Evolutionary conservation across 2,113 vertebrate genomes (phyloP).

Genomic region (Notarius lentiginosus): DNA sequence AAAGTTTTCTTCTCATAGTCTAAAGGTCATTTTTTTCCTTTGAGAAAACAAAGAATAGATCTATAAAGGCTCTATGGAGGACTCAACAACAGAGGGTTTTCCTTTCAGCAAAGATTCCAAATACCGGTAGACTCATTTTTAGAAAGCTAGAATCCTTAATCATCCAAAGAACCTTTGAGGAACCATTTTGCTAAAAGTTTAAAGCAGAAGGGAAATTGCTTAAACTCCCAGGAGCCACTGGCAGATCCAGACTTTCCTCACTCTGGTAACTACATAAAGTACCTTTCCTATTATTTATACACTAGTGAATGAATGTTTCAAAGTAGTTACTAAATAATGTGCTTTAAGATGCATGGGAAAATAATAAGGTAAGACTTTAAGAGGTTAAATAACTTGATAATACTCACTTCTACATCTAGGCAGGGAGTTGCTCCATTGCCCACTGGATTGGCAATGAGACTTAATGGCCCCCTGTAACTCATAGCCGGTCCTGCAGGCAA

Average conservation of each 20-base stretch:
- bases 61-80: not conserved
- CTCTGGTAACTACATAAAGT: not conserved
- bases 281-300: not conserved
- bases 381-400: not conserved
- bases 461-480: conserved; percentile 80
- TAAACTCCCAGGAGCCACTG: not conserved
- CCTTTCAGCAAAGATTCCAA: not conserved
- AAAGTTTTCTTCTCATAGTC: not conserved
- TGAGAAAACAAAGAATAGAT: not conserved
- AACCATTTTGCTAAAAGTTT: not conserved
- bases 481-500: conserved; percentile 88
- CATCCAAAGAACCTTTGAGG: not conserved
- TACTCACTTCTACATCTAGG: conserved; percentile 91
- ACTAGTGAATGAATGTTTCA: not conserved
- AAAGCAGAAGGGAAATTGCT: not conserved
- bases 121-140: not conserved
- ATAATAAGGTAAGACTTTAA: not conserved
- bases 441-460: conserved; percentile 87
- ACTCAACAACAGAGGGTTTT: not conserved
- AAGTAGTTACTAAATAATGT: not conserved
- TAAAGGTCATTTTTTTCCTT: not conserved
- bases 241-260: not conserved
- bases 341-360: not conserved
- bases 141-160: not conserved
- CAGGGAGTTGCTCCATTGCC: conserved; percentile 90